Percentiles rank a stretch among this genome's conserved stretches.
Conservation (phyloP, 2,113 vertebrate genomes). For the Argyrosomus japonicus region DNA sequence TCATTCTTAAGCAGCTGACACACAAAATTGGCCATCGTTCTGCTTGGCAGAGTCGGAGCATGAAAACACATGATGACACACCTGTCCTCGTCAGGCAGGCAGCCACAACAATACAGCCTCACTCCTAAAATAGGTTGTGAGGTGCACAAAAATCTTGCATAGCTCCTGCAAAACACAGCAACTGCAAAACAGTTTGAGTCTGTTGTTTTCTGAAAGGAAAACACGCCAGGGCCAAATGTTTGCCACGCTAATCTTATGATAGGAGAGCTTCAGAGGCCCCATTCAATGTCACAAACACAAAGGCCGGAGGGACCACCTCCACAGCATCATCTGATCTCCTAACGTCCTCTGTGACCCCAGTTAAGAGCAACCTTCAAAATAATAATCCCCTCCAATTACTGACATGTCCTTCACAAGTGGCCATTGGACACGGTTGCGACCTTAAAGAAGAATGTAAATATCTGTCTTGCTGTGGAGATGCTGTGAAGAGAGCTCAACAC, state of each 20-base stretch:
- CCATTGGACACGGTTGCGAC: constrained; percentile 51
- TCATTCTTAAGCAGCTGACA: constrained; percentile 66
- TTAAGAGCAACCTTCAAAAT: constrained; percentile 35
- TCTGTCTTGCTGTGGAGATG: constrained; percentile 38
- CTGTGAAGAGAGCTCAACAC: constrained; percentile 2
- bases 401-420: constrained; percentile 62
- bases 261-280: constrained; percentile 25
- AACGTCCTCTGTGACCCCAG: constrained; percentile 54
- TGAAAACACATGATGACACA: constrained; percentile 54
- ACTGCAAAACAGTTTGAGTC: not conserved
- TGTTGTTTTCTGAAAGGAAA: not conserved
- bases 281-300: constrained; percentile 47
- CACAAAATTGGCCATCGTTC: constrained; percentile 48
- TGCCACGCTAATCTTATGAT: constrained; percentile 42
- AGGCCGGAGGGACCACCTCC: constrained; percentile 43
- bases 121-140: constrained; percentile 32
- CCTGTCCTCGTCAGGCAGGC: constrained; percentile 39
- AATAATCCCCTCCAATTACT: constrained; percentile 77
- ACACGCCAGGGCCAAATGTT: constrained; percentile 18
- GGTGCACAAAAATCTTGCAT: not conserved
- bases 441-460: constrained; percentile 46
- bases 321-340: constrained; percentile 51
- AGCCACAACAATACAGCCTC: constrained; percentile 25
- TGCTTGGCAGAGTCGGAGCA: constrained; percentile 31
- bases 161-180: not conserved